phyloP scores from a whole-genome alignment of 2,888 invertebrate genomes.

The Dicyrtoma fusca region DNA sequence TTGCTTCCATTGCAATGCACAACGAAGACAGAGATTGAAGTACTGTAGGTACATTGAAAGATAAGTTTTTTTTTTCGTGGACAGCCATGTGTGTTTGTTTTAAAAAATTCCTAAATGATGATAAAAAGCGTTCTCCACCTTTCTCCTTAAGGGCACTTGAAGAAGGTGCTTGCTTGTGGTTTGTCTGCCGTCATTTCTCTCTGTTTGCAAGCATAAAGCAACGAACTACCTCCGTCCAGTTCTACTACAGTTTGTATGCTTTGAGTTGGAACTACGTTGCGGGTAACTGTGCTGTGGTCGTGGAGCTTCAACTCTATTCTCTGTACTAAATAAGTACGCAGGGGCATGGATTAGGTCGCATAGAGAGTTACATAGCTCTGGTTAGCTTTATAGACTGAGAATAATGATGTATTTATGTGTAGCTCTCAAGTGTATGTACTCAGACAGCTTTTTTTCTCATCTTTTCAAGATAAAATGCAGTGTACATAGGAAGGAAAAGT shows the following conservation, averaged over 20 bases:
- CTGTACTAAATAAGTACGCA: too few relatives aligned
- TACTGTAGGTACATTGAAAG: too few relatives aligned
- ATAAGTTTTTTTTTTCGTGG: constrained; percentile 21
- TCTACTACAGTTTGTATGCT: too few relatives aligned
- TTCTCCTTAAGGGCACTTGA: constrained; percentile 45
- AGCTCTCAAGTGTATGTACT: background rate
- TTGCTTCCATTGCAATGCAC: too few relatives aligned
- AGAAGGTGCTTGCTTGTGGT: constrained; percentile 23
- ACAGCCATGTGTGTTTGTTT: constrained; percentile 46
- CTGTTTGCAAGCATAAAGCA: too few relatives aligned
- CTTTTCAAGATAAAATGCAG: background rate
- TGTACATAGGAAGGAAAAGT: constrained; percentile 27
- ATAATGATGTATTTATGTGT: background rate
- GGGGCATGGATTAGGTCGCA: background rate
- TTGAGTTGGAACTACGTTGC: too few relatives aligned
- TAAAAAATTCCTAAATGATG: constrained; percentile 51
- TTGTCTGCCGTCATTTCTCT: constrained; percentile 27
- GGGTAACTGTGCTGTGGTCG: too few relatives aligned
- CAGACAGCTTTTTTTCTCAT: too few relatives aligned
- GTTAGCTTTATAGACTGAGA: background rate
- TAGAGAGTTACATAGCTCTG: background rate
- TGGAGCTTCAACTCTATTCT: too few relatives aligned
- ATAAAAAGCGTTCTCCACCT: constrained; percentile 50
- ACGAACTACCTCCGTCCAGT: too few relatives aligned
- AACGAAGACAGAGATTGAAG: too few relatives aligned